Percentiles rank a stretch among this genome's conserved stretches.
phyloP scores from a whole-genome alignment of 2,797 vertebrate species.

The Enteromius fasciolatus region DNA sequence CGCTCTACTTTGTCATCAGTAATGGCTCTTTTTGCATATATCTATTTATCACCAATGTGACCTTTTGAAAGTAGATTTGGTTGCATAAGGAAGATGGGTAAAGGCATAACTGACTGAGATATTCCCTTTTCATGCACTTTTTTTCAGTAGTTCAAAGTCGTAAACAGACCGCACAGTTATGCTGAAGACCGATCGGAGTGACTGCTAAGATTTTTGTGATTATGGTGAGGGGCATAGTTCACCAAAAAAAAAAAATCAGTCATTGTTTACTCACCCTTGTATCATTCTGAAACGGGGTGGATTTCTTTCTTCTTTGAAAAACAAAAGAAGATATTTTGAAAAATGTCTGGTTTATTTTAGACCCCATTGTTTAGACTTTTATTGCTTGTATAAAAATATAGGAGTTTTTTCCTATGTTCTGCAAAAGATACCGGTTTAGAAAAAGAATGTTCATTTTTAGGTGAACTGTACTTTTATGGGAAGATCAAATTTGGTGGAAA shows the following conservation, averaged over 20 bases:
- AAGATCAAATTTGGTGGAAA: not conserved
- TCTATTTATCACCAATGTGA: constrained; percentile 52
- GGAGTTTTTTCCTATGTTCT: not conserved
- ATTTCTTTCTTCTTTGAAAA: not conserved
- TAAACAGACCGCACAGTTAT: constrained; percentile 39
- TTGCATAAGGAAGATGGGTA: constrained; percentile 43
- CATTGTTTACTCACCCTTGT: not conserved
- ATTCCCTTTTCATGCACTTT: constrained; percentile 48
- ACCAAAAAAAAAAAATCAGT: not conserved
- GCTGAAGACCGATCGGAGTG: constrained; percentile 33
- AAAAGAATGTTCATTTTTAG: not conserved
- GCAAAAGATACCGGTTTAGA: not conserved
- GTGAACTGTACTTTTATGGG: not conserved
- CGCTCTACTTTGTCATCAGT: constrained; percentile 52
- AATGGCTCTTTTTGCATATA: constrained; percentile 53
- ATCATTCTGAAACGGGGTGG: not conserved
- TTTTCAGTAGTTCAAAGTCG: constrained; percentile 37
- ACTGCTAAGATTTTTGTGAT: constrained; percentile 18
- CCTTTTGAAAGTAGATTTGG: constrained; percentile 52
- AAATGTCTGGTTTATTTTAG: not conserved
- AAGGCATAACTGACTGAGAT: constrained; percentile 39
- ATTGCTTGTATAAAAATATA: not conserved
- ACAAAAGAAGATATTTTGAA: not conserved
- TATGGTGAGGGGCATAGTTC: not conserved
- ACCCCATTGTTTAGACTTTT: not conserved